Conservation (phyloP, 2,797 vertebrate species). For the Pagetopsis macropterus region DNA sequence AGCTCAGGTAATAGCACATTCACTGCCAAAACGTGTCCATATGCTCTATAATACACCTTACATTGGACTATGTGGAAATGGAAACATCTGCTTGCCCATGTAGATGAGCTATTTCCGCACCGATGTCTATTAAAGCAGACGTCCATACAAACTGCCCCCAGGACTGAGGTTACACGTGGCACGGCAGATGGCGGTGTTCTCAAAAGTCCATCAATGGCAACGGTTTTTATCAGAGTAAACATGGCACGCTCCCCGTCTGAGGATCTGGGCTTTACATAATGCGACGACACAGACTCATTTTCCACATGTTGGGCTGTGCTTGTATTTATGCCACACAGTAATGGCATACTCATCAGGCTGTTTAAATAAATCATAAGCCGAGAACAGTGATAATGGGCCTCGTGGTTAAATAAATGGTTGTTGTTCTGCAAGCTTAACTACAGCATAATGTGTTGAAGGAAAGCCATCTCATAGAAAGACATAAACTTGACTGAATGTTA, state of each 20-base stretch:
- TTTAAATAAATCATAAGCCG: conserved; percentile 71
- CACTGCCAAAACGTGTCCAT: conserved; percentile 49
- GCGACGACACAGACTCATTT: conserved; percentile 52
- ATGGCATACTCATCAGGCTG: conserved; percentile 60
- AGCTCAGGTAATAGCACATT: conserved; percentile 49
- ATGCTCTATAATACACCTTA: conserved; percentile 72
- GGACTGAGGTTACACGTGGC: conserved; percentile 75
- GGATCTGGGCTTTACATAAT: conserved; percentile 64
- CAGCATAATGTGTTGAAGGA: conserved; percentile 30
- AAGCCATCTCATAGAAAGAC: conserved; percentile 12
- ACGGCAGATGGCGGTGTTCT: conserved; percentile 82
- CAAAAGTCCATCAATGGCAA: conserved; percentile 76
- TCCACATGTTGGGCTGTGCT: conserved; percentile 49
- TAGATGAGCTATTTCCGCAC: conserved; percentile 79
- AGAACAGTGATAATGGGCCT: conserved; percentile 63
- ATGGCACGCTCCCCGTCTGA: conserved; percentile 61
- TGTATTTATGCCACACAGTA: conserved; percentile 64
- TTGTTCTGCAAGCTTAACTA: conserved; percentile 48
- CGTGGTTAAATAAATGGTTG: conserved; percentile 56
- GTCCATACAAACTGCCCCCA: conserved; percentile 76
- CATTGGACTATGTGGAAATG: conserved; percentile 78
- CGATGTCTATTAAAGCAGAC: conserved; percentile 77
- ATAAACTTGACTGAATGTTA: conserved; percentile 7
- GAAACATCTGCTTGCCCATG: conserved; percentile 83
- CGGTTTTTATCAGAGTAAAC: conserved; percentile 71